These are phyloP conservation scores for Sprattus sprattus DNA, from an alignment of 2,113 vertebrate species.

Conservation along the genomic window DNA sequence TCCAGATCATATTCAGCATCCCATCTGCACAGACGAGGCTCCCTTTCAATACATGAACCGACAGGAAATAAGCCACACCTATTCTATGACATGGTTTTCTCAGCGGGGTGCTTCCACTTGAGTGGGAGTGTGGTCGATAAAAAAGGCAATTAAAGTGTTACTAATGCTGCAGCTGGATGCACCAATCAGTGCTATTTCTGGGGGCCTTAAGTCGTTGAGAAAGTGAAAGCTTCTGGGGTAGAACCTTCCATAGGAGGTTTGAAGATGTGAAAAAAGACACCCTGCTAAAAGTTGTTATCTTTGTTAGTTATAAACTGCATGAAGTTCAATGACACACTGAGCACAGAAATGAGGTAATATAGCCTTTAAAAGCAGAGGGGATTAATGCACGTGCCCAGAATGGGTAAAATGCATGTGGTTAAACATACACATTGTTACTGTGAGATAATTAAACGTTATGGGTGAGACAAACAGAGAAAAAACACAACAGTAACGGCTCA, in stretches of 20 bases:
- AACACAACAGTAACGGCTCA: not conserved
- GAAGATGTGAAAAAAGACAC: no score
- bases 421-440: not conserved
- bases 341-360: not conserved
- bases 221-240: not conserved
- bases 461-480: not conserved
- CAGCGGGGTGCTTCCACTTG: not conserved
- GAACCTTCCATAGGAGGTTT: no score
- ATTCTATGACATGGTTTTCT: not conserved
- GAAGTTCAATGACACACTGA: no score
- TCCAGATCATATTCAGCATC: not conserved
- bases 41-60: not conserved
- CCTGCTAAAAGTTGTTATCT: no score
- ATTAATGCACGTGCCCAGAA: not conserved
- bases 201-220: no score
- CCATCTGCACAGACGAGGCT: not conserved
- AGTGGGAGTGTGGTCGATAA: not conserved
- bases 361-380: not conserved
- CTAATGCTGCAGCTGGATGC: not conserved
- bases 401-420: not conserved
- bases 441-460: not conserved
- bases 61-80: not conserved
- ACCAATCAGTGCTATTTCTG: not conserved
- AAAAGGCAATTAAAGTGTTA: not conserved
- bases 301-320: no score